These are phyloP conservation scores for Oophaga sylvatica DNA, from an alignment of 2,797 vertebrate species.

Conservation along the genomic window DNA sequence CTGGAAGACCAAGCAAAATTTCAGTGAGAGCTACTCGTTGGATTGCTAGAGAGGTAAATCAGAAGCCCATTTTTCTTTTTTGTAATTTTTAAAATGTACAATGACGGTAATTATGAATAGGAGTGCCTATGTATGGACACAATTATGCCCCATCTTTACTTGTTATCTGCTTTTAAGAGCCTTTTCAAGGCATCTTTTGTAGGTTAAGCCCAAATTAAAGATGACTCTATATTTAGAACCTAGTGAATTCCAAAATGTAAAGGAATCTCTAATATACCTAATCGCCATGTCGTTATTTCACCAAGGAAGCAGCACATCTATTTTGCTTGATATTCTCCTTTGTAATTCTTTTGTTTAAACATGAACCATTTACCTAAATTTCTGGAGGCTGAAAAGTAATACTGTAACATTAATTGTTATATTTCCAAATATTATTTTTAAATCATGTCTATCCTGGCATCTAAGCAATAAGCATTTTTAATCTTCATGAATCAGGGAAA, in stretches of 20 bases:
- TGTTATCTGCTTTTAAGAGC: no score
- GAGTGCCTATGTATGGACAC: no score
- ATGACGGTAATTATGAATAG: no score
- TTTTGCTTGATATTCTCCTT: neutral
- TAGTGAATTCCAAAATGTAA: neutral
- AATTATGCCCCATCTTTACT: no score
- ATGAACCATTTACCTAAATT: neutral
- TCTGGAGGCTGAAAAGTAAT: neutral
- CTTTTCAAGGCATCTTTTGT: no score
- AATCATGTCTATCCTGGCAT: neutral
- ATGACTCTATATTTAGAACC: neutral
- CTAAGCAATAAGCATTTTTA: slow-evolving; percentile 6
- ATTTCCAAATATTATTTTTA: slow-evolving; percentile 21
- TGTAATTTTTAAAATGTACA: no score
- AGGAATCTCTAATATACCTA: neutral
- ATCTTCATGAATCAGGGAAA: neutral
- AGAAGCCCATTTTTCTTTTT: no score
- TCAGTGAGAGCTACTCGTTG: no score
- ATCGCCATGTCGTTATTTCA: neutral
- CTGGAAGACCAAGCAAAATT: no score
- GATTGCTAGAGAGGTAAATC: no score
- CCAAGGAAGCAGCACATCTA: neutral
- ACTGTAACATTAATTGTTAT: neutral
- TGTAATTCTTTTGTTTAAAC: neutral
- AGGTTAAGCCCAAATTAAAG: neutral